Conservation (phyloP, 23 tunicate genomes). For the Styela plicata region DNA sequence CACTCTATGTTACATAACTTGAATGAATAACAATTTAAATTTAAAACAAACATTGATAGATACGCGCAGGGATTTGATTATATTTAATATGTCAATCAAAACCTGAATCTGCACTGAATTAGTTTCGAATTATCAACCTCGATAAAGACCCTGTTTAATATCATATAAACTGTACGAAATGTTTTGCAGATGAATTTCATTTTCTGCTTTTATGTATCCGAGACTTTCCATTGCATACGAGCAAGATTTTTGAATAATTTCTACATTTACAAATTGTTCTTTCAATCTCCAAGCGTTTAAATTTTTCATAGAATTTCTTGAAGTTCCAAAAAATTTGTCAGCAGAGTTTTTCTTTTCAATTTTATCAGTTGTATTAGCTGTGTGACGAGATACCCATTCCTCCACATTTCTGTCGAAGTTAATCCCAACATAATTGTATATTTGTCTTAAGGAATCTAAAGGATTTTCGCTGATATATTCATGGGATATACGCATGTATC, state of each 20-base stretch:
- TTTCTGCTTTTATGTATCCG: conserved; percentile 16
- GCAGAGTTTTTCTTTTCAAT: neutral
- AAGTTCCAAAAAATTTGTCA: conserved; percentile 17
- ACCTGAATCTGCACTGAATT: too few species aligned
- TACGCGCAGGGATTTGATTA: too few species aligned
- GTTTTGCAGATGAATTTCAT: conserved; percentile 17
- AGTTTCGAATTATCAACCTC: too few species aligned
- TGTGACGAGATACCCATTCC: conserved; percentile 26
- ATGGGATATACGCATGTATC: conserved; percentile 23
- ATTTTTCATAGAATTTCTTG: conserved; percentile 23
- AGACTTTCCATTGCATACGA: conserved; percentile 14
- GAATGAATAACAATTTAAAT: too few species aligned
- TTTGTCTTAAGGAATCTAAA: conserved; percentile 1
- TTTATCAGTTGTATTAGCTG: neutral
- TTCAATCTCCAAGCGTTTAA: conserved; percentile 23
- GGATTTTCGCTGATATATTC: conserved; percentile 42
- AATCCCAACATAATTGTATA: conserved; percentile 44
- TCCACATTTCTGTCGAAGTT: conserved; percentile 25
- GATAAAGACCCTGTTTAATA: too few species aligned
- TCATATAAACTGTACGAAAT: neutral
- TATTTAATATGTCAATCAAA: too few species aligned
- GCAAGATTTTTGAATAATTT: conserved; percentile 27
- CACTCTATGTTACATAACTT: too few species aligned
- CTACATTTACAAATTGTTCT: neutral
- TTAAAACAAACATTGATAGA: too few species aligned